These are phyloP conservation scores for Protaetia brevitarsis DNA, from an alignment of 1,140 invertebrate genomes.

Conservation along the genomic window DNA sequence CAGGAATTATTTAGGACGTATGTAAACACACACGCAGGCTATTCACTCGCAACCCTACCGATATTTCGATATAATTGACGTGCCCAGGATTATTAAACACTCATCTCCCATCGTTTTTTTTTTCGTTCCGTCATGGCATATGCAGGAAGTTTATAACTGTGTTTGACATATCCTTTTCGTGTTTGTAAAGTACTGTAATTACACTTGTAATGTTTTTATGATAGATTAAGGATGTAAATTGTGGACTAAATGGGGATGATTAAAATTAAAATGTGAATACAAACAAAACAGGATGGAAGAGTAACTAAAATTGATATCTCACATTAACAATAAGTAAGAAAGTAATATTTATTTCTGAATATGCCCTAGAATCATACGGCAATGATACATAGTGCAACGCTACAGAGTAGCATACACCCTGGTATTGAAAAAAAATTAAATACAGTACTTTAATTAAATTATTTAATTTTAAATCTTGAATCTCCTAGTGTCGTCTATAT, in stretches of 20 bases:
- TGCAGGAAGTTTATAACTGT: constrained; percentile 13
- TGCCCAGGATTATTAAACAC: constrained; percentile 1
- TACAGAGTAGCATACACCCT: too few relatives aligned
- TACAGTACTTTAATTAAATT: too few relatives aligned
- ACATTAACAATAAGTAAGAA: neutral
- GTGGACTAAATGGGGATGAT: neutral
- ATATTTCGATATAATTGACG: constrained; percentile 5
- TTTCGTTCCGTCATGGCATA: neutral
- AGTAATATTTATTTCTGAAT: too few relatives aligned
- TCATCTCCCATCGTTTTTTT: constrained; percentile 10
- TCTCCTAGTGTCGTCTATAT: too few relatives aligned
- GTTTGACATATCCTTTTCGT: constrained; percentile 10
- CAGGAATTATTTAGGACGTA: neutral
- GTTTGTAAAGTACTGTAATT: neutral
- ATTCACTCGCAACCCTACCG: neutral
- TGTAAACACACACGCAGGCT: neutral
- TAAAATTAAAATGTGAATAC: neutral
- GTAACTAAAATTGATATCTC: neutral
- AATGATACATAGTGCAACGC: too few relatives aligned
- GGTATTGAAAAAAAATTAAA: too few relatives aligned
- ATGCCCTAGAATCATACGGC: too few relatives aligned
- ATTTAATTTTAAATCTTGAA: too few relatives aligned
- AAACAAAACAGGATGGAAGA: neutral
- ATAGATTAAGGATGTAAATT: neutral
- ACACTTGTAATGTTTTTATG: neutral